Percentiles rank a stretch among this genome's conserved stretches.
Conservation (phyloP, 2,797 vertebrate genomes). For the Psittacula derbiana region DNA sequence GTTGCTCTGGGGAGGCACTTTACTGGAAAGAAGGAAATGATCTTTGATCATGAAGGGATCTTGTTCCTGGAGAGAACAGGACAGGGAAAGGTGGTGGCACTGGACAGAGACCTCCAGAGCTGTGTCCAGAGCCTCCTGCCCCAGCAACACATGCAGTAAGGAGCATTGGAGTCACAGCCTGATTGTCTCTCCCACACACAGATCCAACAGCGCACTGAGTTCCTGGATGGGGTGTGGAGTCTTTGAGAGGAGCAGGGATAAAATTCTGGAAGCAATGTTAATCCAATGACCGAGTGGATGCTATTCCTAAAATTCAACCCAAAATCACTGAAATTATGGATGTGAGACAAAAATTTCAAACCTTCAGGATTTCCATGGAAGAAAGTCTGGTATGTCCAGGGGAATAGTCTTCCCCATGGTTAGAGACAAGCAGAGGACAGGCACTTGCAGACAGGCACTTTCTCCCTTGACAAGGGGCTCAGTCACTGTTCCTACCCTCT, state of each 20-base stretch:
- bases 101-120: background rate
- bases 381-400: background rate
- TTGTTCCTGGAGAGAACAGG: background rate
- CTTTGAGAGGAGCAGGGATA: background rate
- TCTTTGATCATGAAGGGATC: no score
- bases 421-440: background rate
- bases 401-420: background rate
- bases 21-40: background rate
- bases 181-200: background rate
- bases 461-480: background rate
- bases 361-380: background rate
- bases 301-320: background rate
- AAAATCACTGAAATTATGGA: background rate
- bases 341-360: background rate
- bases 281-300: background rate
- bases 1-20: background rate
- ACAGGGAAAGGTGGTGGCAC: background rate
- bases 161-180: background rate
- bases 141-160: rapidly evolving
- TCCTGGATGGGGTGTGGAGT: background rate
- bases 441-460: background rate
- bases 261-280: background rate
- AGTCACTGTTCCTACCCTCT: background rate
- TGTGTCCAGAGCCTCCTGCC: background rate
- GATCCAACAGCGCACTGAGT: background rate